A percentile compares a stretch with the other conserved stretches of the same genome.
phyloP scores from a whole-genome alignment of 2,888 invertebrate genomes.

The Dusona sp. region DNA sequence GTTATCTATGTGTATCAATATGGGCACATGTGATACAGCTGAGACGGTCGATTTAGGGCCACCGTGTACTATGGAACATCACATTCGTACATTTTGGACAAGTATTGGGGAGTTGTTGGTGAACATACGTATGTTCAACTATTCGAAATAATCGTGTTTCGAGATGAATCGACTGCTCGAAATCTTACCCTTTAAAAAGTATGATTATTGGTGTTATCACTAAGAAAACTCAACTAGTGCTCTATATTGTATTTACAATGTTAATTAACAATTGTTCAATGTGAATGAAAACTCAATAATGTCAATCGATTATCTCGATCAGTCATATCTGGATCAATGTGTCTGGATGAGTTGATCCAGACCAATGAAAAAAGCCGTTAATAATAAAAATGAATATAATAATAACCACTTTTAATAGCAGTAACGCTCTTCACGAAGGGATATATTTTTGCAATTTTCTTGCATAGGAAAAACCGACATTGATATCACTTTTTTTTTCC shows the following conservation, averaged over 20 bases:
- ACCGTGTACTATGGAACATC: neutral
- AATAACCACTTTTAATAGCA: neutral
- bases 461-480: neutral
- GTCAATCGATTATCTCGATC: neutral
- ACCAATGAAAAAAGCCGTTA: neutral
- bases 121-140: constrained; percentile 24
- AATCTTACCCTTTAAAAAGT: neutral
- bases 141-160: constrained; percentile 9
- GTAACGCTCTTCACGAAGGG: neutral
- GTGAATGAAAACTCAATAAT: neutral
- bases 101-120: constrained; percentile 18
- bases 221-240: neutral
- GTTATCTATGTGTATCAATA: constrained; percentile 19
- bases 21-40: constrained; percentile 18
- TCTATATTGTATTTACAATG: no score
- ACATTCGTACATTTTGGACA: constrained; percentile 19
- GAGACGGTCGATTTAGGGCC: neutral
- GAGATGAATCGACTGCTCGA: neutral
- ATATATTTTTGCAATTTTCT: neutral
- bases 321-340: no score
- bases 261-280: neutral
- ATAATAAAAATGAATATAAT: neutral
- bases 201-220: neutral
- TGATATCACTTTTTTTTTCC: neutral
- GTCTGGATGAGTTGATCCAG: neutral